A percentile compares a stretch with the other conserved stretches of the same genome.
These are phyloP conservation scores for Scolanthus callimorphus DNA, from an alignment of 92 coral and sea anemone species.

Conservation along the genomic window DNA sequence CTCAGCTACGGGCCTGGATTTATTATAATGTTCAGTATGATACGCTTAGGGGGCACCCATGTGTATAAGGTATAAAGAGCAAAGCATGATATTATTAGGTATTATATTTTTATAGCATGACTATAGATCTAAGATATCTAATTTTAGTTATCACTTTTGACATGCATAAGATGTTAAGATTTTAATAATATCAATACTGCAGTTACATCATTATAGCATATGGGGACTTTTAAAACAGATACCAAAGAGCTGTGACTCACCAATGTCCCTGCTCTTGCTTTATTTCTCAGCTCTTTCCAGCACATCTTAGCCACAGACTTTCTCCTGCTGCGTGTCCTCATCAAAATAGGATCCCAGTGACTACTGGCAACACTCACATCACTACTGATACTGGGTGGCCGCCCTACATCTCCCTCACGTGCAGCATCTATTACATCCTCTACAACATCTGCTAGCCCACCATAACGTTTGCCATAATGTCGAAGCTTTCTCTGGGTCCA, in stretches of 20 bases:
- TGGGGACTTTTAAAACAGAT: too few species aligned
- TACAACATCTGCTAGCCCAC: constrained; percentile 49
- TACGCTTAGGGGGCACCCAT: too few species aligned
- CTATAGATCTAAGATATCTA: too few species aligned
- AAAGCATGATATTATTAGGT: too few species aligned
- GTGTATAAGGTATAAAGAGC: too few species aligned
- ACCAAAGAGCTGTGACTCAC: neutral
- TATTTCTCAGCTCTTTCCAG: constrained; percentile 78
- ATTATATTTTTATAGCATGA: too few species aligned
- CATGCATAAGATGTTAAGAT: too few species aligned
- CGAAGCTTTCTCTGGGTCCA: constrained; percentile 85
- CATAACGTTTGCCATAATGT: constrained; percentile 86
- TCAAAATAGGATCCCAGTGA: constrained; percentile 57
- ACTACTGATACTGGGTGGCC: constrained; percentile 41
- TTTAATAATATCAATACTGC: too few species aligned
- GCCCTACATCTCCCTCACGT: neutral
- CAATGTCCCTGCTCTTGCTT: constrained; percentile 27
- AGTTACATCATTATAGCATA: too few species aligned
- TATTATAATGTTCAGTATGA: too few species aligned
- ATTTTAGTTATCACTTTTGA: too few species aligned
- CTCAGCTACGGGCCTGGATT: too few species aligned
- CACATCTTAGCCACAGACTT: constrained; percentile 96
- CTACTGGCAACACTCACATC: constrained; percentile 55
- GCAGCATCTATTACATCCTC: constrained; percentile 64
- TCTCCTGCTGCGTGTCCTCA: constrained; percentile 79